These are phyloP conservation scores for Bimastos eiseni DNA, from an alignment of 2,888 invertebrate genomes.

Conservation along the genomic window DNA sequence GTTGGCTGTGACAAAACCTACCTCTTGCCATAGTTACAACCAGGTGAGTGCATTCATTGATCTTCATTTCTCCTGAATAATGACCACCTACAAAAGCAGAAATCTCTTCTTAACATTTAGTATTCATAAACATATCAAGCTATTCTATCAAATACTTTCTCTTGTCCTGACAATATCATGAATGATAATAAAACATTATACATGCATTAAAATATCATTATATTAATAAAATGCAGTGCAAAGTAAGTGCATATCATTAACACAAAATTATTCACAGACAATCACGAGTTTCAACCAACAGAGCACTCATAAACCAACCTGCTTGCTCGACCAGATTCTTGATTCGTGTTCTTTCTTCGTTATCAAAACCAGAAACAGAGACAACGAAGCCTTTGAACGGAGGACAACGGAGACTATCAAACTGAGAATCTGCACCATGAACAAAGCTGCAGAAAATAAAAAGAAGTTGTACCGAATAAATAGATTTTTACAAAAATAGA, in stretches of 20 bases:
- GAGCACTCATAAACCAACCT: slow-evolving; percentile 70
- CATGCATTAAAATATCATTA: not conserved
- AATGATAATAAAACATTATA: not conserved
- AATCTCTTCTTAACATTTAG: not conserved
- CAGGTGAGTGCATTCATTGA: slow-evolving; percentile 66
- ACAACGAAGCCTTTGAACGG: slow-evolving; percentile 78
- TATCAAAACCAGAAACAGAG: slow-evolving; percentile 76
- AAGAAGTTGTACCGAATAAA: not conserved
- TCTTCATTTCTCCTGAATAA: slow-evolving; percentile 66
- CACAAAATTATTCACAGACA: too few species aligned
- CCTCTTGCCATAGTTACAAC: slow-evolving; percentile 67
- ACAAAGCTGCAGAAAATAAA: slow-evolving; percentile 34
- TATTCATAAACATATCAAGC: not conserved
- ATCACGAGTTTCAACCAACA: not conserved
- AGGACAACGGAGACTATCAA: slow-evolving; percentile 70
- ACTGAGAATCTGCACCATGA: slow-evolving; percentile 60
- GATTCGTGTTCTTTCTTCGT: slow-evolving; percentile 69
- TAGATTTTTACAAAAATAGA: too few species aligned
- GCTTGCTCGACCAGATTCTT: slow-evolving; percentile 73
- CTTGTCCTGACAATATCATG: not conserved
- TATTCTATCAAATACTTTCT: not conserved
- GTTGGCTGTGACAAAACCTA: slow-evolving; percentile 38
- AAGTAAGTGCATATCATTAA: too few species aligned
- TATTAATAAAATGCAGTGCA: too few species aligned
- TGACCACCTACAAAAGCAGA: slow-evolving; percentile 65